Conservation (phyloP, 2,888 invertebrate genomes). For the Temnothorax ravouxi region DNA sequence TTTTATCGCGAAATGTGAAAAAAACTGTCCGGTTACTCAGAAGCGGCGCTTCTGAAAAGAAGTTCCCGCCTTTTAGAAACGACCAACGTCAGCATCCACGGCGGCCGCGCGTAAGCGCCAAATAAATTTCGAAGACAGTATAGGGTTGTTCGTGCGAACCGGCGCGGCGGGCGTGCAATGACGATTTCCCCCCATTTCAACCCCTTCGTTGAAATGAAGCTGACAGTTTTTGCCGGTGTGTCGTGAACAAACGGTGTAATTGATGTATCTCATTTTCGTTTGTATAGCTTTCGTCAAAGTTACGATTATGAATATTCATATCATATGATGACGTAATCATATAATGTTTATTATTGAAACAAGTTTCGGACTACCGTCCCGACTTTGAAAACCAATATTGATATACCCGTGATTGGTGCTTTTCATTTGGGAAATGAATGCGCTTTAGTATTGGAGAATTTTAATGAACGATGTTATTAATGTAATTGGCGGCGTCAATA, state of each 20-base stretch:
- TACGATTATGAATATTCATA: not conserved
- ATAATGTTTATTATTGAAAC: slow-evolving; percentile 14
- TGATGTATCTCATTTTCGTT: not conserved
- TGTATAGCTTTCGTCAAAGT: not conserved
- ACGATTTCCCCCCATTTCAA: too few relatives aligned
- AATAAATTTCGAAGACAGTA: slow-evolving; percentile 23
- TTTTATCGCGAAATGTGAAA: slow-evolving; percentile 56
- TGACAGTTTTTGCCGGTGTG: not conserved
- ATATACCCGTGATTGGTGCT: not conserved
- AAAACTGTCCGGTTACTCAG: slow-evolving; percentile 45
- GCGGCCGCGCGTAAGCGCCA: slow-evolving; percentile 2
- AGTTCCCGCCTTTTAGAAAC: slow-evolving; percentile 45
- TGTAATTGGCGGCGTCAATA: slow-evolving; percentile 24
- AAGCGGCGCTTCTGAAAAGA: slow-evolving; percentile 47
- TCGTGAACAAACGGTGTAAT: not conserved
- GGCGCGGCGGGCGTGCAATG: not conserved
- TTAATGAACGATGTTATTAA: slow-evolving; percentile 43
- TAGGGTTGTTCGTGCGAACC: not conserved
- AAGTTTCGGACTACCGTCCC: not conserved
- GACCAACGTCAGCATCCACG: slow-evolving; percentile 30
- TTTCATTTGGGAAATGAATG: slow-evolving; percentile 2
- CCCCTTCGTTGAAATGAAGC: slow-evolving; percentile 13
- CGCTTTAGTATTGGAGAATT: slow-evolving; percentile 20
- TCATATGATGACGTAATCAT: not conserved
- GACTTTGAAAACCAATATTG: slow-evolving; percentile 23